A percentile compares a stretch with the other conserved stretches of the same genome.
These are phyloP conservation scores for Cecropterus lyciades DNA, from an alignment of 1,140 invertebrate species.

Conservation along the genomic window DNA sequence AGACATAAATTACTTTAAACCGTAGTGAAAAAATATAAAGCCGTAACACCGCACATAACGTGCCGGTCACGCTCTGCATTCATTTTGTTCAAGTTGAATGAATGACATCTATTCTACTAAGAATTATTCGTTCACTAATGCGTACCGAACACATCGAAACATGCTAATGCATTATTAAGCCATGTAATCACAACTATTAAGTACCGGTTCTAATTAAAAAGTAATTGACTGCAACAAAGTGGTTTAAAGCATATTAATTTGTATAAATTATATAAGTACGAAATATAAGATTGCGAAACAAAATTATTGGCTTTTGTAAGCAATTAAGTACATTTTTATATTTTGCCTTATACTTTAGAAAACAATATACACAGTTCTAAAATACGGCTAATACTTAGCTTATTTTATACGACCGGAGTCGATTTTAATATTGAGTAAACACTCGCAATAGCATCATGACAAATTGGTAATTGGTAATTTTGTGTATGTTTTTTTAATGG, in stretches of 20 bases:
- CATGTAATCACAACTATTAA: constrained; percentile 11
- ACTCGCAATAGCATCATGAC: too few relatives aligned
- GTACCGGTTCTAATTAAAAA: constrained; percentile 6
- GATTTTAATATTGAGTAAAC: too few relatives aligned
- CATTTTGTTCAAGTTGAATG: constrained; percentile 55
- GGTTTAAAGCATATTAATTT: neutral
- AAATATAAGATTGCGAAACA: too few relatives aligned
- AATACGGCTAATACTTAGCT: too few relatives aligned
- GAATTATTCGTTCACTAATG: constrained; percentile 55
- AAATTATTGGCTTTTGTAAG: too few relatives aligned
- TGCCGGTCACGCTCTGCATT: constrained; percentile 64
- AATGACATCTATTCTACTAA: constrained; percentile 60
- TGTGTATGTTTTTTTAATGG: too few relatives aligned
- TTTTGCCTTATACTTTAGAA: too few relatives aligned
- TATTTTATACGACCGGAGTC: too few relatives aligned
- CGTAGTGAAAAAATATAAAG: constrained; percentile 65
- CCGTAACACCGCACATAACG: constrained; percentile 69
- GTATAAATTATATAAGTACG: too few relatives aligned
- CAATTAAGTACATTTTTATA: too few relatives aligned
- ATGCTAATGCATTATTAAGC: constrained; percentile 67
- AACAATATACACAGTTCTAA: too few relatives aligned
- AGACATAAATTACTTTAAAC: constrained; percentile 73
- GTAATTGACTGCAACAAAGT: neutral
- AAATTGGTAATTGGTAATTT: too few relatives aligned
- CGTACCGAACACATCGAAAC: constrained; percentile 41